Conservation (phyloP, 2,113 vertebrate genomes). For the Oenanthe oenanthe region DNA sequence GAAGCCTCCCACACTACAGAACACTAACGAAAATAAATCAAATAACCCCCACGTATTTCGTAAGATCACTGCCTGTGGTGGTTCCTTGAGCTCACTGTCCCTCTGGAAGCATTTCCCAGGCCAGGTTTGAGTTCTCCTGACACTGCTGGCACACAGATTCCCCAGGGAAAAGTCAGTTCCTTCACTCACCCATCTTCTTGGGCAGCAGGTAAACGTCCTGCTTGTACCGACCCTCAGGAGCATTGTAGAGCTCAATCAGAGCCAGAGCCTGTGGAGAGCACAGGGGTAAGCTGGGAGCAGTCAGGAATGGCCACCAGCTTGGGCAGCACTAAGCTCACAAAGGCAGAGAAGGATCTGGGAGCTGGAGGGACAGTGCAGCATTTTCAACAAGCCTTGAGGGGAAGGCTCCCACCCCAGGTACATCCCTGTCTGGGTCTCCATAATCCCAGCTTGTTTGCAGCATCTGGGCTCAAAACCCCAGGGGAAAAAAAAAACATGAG, state of each 20-base stretch:
- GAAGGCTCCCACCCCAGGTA: not conserved
- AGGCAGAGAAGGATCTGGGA: not conserved
- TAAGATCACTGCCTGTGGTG: not conserved
- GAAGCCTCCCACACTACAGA: fast-evolving
- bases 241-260: slow-evolving; percentile 95
- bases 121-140: not conserved
- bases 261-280: slow-evolving; percentile 86
- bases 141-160: not conserved
- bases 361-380: not conserved
- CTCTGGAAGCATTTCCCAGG: not conserved
- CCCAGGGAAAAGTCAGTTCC: not conserved
- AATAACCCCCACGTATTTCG: fast-evolving
- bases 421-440: not conserved
- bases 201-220: slow-evolving; percentile 97
- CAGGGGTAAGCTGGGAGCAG: not conserved
- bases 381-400: not conserved
- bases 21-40: not conserved
- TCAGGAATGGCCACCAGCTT: not conserved
- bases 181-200: slow-evolving; percentile 94
- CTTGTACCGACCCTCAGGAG: slow-evolving; percentile 95
- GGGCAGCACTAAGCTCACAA: not conserved
- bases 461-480: not conserved
- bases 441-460: not conserved
- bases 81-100: not conserved
- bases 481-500: not conserved